Evolutionary conservation across 2,888 invertebrate species (phyloP).

Genomic region (Deroplatys truncata): DNA sequence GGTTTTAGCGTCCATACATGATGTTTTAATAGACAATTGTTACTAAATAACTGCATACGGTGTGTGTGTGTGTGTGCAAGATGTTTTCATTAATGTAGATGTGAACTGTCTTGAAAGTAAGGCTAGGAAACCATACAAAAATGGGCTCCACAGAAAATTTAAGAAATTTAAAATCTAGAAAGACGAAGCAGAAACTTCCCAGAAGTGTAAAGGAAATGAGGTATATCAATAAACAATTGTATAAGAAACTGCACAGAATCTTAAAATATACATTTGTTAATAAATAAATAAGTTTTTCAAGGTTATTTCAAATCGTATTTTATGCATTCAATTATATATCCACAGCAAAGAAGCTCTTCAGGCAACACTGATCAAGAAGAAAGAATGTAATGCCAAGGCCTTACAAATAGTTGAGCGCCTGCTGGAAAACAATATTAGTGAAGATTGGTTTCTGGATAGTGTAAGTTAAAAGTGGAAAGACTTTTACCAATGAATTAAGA

Average conservation of each 20-base stretch:
- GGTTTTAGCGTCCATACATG: neutral
- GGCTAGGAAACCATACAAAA: neutral
- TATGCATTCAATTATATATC: neutral
- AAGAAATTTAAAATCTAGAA: neutral
- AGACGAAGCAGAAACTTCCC: neutral
- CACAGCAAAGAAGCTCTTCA: conserved; percentile 58
- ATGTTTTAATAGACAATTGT: neutral
- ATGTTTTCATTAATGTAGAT: neutral
- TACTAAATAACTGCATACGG: neutral
- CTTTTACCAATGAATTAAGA: too few relatives aligned
- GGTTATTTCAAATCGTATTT: neutral
- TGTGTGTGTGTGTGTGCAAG: neutral
- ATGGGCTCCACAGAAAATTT: neutral
- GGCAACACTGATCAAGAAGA: conserved; percentile 60
- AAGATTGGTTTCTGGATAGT: conserved; percentile 45
- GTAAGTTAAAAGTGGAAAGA: conserved; percentile 44
- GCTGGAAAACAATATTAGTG: conserved; percentile 55
- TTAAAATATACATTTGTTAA: neutral
- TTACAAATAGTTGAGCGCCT: conserved; percentile 67
- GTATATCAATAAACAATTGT: neutral
- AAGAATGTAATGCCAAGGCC: conserved; percentile 69
- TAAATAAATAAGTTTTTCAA: neutral
- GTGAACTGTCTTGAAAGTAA: neutral
- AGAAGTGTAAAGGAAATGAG: conserved; percentile 20
- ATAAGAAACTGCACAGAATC: neutral